Base-by-base conservation (phyloP, 2,113 vertebrate species). In the Phylloscopus trochiloides region DNA sequence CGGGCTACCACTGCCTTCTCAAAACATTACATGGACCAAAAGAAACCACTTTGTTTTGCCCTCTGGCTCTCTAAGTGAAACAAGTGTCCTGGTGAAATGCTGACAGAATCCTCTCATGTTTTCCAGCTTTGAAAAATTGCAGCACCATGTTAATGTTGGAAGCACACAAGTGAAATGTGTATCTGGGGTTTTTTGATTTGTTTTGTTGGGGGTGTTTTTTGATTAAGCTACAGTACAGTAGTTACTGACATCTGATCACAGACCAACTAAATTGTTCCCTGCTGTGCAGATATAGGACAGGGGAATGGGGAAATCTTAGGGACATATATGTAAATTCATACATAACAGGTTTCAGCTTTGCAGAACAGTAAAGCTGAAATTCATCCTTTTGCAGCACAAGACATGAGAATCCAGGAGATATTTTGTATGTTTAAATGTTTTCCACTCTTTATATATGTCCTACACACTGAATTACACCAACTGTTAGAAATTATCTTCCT, bases 1-100 rank as follows among this genome's bases (percentile, higher is more conserved):
- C 55, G 76, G 94, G 93, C 48, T 96, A 94, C 91, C 90, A 75
- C 85, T 62, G 75, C 94, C 87, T 96, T 93, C 94, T 74, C 29
- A 82, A 95, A 89, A 96, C 76, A 95, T 95, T 94, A 96, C 92
- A 94, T 76, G 81, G 76, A 94, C 96, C 88, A 96, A 95, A 94
- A 96, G 84, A 96, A 97, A 95, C 72, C 70, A 94, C 87, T 96
- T 85, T 97, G 85, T 94, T 97, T 97, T 97, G 90, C 94, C 96
- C 96, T 97, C 95, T 96, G 95, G 96, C 96, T 97, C 96, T 96
- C 78, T 76, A 7, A 72, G 86, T 94, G 91, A 91, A 96, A 92
- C 95, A 94, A 92, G 86, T 84, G 83, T 95, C 91, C 93, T 21
- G 15, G 92, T 92, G 94, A 97, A 96, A 95, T 70, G 92, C 88